A percentile compares a stretch with the other conserved stretches of the same genome.
Conservation (phyloP, 2,797 vertebrate genomes). For the Bryconaethiops microstoma region DNA sequence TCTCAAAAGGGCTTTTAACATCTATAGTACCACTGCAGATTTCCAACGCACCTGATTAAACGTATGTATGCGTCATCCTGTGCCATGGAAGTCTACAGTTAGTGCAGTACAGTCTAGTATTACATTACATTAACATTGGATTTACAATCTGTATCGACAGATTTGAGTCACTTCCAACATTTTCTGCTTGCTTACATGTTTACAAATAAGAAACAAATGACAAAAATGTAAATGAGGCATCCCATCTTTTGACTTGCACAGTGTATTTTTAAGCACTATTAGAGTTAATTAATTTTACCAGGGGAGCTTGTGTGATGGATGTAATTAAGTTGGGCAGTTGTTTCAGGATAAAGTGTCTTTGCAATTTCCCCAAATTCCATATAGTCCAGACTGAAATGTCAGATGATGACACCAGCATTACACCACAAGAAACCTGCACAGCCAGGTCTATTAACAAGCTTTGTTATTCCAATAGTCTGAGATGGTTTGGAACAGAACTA, state of each 20-base stretch:
- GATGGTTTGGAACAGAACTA: too few relatives aligned
- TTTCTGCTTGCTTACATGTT: neutral
- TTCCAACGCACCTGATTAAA: neutral
- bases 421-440: neutral
- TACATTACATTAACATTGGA: neutral
- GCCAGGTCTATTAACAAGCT: too few relatives aligned
- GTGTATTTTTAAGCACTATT: neutral
- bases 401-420: neutral
- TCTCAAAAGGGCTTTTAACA: neutral
- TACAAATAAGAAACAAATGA: neutral
- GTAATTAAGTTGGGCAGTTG: neutral
- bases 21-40: constrained; percentile 8
- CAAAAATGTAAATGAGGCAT: neutral
- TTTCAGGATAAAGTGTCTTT: neutral
- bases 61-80: neutral
- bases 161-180: neutral
- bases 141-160: neutral
- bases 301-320: neutral
- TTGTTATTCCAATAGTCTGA: too few relatives aligned
- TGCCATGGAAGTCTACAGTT: neutral
- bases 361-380: neutral
- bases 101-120: neutral
- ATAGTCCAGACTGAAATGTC: neutral
- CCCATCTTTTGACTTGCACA: neutral
- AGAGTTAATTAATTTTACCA: neutral